Evolutionary conservation across 2,797 vertebrate genomes (phyloP), one percentile per base, ranked within the genome.

Genomic region (Rhinatrema bivittatum): DNA sequence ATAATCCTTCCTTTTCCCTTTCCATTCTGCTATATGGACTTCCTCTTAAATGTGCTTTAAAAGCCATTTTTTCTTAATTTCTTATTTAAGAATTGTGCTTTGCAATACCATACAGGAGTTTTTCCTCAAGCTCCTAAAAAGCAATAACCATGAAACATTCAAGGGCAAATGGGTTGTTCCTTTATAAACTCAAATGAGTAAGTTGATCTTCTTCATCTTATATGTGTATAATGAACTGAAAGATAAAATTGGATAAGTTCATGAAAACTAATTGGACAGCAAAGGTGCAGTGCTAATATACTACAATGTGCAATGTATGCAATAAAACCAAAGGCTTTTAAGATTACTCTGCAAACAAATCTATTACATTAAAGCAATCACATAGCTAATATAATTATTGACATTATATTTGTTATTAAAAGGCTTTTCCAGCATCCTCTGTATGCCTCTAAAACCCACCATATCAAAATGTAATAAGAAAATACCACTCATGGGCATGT

Each of bases 141-240:
- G 32, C 36, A 60, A 27, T 45, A 55, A 16, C 3, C 11, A 18
- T 34, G 27, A 29, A 36, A 26, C 46, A 38, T 55, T 36, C 27
- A 72, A 58, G 21, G 14, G 24, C 25, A 63, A 59, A 36, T 32
- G 7, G n/a, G 66, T 57, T 8, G 12, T 12, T 48, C 29, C 7
- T 42, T 47, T 51, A 36, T 43, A 46, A 57, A 52, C n/a, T 41
- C 56, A 24, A 68, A 56, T 56, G 27, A 53, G 6, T 25, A 51
- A 44, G 5, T 20, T 46, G 22, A 44, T 62, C 20, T 2, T 32
- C 36, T 65, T 50, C 6, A 20, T 45, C 26, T 27, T 37, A 8
- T 37, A 11, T 4, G 37, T 56, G 70, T 65, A 61, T 49, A 62
- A 58, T 47, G 25, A 31, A 46, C 19, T 13, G 20, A 23, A 32